phyloP scores from a whole-genome alignment of 2,888 invertebrate species.

The Spilosoma lubricipeda region DNA sequence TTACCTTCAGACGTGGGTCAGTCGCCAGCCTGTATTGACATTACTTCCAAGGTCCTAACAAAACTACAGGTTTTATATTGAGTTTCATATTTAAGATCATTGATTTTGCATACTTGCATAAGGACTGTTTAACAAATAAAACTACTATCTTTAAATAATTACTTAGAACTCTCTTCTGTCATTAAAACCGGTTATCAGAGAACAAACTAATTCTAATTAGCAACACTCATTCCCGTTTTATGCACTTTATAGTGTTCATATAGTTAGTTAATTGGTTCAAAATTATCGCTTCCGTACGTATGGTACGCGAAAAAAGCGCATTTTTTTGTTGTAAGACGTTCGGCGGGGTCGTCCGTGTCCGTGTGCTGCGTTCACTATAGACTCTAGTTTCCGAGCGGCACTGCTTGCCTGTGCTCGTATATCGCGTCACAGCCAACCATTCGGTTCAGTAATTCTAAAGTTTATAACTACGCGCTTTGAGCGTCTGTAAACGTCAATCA shows the following conservation, averaged over 20 bases:
- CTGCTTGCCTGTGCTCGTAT: conserved; percentile 65
- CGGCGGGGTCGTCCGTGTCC: conserved; percentile 60
- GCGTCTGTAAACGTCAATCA: conserved; percentile 43
- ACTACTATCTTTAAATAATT: background rate
- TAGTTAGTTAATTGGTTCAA: conserved; percentile 53
- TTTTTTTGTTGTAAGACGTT: conserved; percentile 56
- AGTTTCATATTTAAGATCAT: background rate
- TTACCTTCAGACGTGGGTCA: conserved; percentile 38
- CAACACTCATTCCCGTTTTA: background rate
- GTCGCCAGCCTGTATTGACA: conserved; percentile 25
- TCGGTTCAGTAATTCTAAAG: conserved; percentile 32
- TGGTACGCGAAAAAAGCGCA: conserved; percentile 47
- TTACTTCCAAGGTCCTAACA: conserved; percentile 34
- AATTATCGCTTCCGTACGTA: conserved; percentile 54
- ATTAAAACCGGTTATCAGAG: background rate
- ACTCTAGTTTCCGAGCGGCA: conserved; percentile 69
- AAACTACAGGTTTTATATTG: conserved; percentile 13
- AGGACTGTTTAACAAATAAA: background rate
- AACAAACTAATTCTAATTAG: background rate
- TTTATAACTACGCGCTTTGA: conserved; percentile 46
- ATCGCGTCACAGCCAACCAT: conserved; percentile 42
- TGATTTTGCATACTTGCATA: background rate
- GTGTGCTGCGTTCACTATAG: conserved; percentile 64
- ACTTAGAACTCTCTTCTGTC: background rate
- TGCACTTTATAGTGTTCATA: conserved; percentile 25